These are phyloP conservation scores for Cyrtonyx montezumae DNA, from an alignment of 2,113 vertebrate genomes.

Conservation along the genomic window DNA sequence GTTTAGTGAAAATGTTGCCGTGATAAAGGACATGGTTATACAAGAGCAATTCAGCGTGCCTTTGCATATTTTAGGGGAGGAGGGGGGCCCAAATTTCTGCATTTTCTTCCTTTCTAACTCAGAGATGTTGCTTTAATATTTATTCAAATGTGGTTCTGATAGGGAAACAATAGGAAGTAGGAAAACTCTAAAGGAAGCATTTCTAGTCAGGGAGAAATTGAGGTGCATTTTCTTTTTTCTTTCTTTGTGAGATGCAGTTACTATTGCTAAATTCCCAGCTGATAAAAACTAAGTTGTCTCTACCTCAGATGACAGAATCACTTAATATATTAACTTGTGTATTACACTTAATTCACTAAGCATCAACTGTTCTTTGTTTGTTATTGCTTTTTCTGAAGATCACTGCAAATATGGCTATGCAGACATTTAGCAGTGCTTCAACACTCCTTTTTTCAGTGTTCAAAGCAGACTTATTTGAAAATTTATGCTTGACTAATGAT, in stretches of 20 bases:
- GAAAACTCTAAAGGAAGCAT: neutral
- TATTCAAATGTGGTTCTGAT: neutral
- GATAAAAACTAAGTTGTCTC: neutral
- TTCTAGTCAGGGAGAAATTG: neutral
- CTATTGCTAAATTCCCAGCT: neutral
- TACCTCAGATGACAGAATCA: neutral
- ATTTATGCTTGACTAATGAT: slow-evolving; percentile 45
- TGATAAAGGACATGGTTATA: neutral
- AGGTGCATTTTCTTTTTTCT: neutral
- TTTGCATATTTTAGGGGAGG: neutral
- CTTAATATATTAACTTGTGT: neutral
- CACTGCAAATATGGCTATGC: neutral
- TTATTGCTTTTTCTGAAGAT: slow-evolving; percentile 18
- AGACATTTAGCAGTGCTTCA: slow-evolving; percentile 35
- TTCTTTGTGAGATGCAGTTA: neutral
- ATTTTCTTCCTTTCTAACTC: neutral
- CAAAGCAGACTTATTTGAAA: slow-evolving; percentile 17
- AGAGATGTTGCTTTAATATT: neutral
- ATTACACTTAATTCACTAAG: slow-evolving; percentile 23
- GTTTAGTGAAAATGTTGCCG: neutral
- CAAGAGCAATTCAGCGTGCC: neutral
- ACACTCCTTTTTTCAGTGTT: neutral
- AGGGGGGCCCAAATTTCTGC: neutral
- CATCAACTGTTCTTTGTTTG: neutral
- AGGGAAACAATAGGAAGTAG: neutral